Conservation (phyloP, 64 coral and sea anemone species). For the Stylophora pistillata region DNA sequence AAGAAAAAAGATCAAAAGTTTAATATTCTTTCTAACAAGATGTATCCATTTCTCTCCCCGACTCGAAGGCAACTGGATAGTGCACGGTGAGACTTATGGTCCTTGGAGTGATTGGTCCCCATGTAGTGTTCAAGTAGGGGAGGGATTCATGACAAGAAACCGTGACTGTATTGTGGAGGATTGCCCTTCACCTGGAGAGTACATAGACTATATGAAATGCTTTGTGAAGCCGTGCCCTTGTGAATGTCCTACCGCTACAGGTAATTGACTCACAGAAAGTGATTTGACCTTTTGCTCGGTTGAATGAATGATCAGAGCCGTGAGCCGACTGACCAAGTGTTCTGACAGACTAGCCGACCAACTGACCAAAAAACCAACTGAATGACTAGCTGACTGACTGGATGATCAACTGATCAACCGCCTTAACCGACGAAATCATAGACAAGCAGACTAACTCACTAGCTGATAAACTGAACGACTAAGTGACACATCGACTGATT, state of each 20-base stretch:
- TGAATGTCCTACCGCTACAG: not conserved
- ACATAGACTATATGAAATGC: conserved; percentile 1
- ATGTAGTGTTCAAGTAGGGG: conserved; percentile 3
- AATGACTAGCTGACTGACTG: not conserved
- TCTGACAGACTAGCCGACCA: too few relatives aligned
- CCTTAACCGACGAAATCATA: too few relatives aligned
- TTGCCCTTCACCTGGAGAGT: conserved; percentile 7
- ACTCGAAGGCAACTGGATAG: not conserved
- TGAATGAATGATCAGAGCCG: not conserved
- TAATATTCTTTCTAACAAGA: too few relatives aligned
- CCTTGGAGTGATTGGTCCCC: conserved; percentile 20
- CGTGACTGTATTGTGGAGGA: not conserved
- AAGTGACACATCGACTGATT: too few relatives aligned
- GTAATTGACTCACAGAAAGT: not conserved
- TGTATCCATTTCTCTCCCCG: not conserved
- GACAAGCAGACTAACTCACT: too few relatives aligned
- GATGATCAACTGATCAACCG: too few relatives aligned
- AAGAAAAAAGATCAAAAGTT: too few relatives aligned
- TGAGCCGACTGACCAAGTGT: not conserved
- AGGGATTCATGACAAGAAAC: not conserved
- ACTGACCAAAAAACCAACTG: not conserved
- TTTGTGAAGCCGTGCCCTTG: conserved; percentile 18
- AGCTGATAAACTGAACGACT: too few relatives aligned
- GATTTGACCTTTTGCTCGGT: not conserved
- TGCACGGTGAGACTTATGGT: not conserved